Base-by-base conservation (phyloP, 2,113 vertebrate genomes). In the Lagopus leucura region DNA sequence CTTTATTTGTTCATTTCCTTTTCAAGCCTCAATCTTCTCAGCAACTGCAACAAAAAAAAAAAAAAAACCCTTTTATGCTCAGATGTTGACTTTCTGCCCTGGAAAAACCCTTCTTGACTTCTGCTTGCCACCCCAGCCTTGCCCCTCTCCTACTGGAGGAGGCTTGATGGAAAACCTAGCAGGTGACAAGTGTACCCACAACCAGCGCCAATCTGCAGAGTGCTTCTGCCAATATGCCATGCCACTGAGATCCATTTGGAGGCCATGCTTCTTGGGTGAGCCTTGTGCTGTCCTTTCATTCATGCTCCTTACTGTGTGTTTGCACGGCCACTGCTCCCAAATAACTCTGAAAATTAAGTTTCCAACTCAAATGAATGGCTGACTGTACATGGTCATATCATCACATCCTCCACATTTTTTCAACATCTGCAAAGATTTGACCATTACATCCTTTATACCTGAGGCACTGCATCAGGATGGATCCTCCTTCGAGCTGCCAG, bases 141-240 rank as follows among this genome's bases (percentile, higher is more conserved):
- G 54, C 4, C 4, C 18, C 10, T 8, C 15, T 77, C 11, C 19
- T 55, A 15, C n/a, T 65, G 58, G 66, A 61, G 71, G 43, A 11
- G 2, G 3, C 15, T 17, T 82, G 7, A 13, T 20, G 13, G 40
- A 77, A 81, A 81, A 63, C 8, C 12, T 7, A 38, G 34, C 45
- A 71, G 38, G 10, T 43, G 42, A 20, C 16, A 47, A 11, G 7
- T 6, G 30, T 70, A n/a, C 14, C 22, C 13, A 9, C 4, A 14
- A 27, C 15, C 2, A 1, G 2, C 1, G 1, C 20, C 54, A 20
- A 25, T 63, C 55, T 22, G 8, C 0, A 2, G 1, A 4, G 2
- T 42, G 20, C 13, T 58, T 28, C 50, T 83, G 42, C 27, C 61
- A 8, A 13, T 5, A 21, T 67, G 45, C 27, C 72, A 80, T 57